These are phyloP conservation scores for Mustela nigripes DNA, from an alignment of 2,113 vertebrate genomes.

Conservation along the genomic window DNA sequence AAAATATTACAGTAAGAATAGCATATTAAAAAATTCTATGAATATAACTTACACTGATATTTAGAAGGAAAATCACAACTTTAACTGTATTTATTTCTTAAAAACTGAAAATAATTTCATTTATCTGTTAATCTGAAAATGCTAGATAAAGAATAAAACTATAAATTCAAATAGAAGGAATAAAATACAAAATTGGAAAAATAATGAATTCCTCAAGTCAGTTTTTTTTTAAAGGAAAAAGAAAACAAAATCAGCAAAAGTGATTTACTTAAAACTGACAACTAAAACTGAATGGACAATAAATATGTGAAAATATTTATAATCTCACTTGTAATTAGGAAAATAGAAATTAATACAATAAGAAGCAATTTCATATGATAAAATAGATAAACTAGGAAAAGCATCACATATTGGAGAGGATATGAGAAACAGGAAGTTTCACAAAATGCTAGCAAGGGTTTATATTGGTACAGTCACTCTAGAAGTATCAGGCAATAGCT, in stretches of 20 bases:
- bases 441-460: background rate
- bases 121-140: constrained; percentile 10
- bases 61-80: background rate
- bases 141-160: background rate
- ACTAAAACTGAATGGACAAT: background rate
- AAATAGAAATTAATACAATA: background rate
- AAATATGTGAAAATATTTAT: constrained; percentile 4
- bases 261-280: background rate
- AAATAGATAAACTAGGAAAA: background rate
- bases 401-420: background rate
- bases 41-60: background rate
- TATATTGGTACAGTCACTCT: background rate
- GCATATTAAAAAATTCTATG: background rate
- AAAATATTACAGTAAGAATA: background rate
- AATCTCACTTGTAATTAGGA: background rate
- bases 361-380: background rate
- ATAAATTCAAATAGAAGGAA: background rate
- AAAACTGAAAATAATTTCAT: too few species aligned
- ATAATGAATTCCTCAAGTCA: background rate
- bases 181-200: background rate
- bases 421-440: background rate
- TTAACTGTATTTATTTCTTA: background rate
- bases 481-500: background rate
- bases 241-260: background rate
- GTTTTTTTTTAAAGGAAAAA: background rate